A percentile compares a stretch with the other conserved stretches of the same genome.
Evolutionary conservation across 2,113 vertebrate species (phyloP).

Genomic region (Scartelaos histophorus): DNA sequence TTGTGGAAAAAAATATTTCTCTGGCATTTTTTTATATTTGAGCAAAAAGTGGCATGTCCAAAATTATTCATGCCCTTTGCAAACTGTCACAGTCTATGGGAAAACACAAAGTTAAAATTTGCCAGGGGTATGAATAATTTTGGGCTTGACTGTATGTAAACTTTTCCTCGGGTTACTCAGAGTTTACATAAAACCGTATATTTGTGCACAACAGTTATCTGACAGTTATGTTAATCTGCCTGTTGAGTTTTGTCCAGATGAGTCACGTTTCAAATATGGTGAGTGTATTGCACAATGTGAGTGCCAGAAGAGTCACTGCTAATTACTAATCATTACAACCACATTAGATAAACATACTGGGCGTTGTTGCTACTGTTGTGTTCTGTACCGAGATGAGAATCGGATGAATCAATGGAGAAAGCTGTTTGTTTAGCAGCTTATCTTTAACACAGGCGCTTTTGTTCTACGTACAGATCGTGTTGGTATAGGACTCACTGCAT

Average conservation of each 20-base stretch:
- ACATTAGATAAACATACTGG: constrained; percentile 28
- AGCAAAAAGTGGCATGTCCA: no score
- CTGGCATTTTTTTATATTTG: no score
- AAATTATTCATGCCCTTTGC: no score
- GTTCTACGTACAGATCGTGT: neutral
- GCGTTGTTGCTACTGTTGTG: constrained; percentile 21
- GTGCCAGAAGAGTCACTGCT: constrained; percentile 13
- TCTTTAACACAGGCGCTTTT: neutral
- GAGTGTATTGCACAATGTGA: constrained; percentile 23
- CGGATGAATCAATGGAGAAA: constrained; percentile 44
- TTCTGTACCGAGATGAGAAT: constrained; percentile 24
- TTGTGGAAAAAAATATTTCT: no score
- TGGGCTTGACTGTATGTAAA: no score
- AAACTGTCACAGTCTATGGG: no score
- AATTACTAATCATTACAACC: constrained; percentile 28
- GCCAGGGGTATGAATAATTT: no score
- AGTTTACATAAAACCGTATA: constrained; percentile 1
- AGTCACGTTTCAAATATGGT: constrained; percentile 38
- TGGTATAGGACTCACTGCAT: neutral
- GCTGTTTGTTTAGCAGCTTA: constrained; percentile 35
- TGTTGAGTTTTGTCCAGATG: constrained; percentile 18
- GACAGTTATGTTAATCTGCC: constrained; percentile 17
- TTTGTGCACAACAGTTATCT: neutral
- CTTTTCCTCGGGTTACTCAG: neutral
- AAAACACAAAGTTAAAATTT: no score